These are phyloP conservation scores for Geotrupes spiniger DNA, from an alignment of 2,888 invertebrate genomes.

Conservation along the genomic window DNA sequence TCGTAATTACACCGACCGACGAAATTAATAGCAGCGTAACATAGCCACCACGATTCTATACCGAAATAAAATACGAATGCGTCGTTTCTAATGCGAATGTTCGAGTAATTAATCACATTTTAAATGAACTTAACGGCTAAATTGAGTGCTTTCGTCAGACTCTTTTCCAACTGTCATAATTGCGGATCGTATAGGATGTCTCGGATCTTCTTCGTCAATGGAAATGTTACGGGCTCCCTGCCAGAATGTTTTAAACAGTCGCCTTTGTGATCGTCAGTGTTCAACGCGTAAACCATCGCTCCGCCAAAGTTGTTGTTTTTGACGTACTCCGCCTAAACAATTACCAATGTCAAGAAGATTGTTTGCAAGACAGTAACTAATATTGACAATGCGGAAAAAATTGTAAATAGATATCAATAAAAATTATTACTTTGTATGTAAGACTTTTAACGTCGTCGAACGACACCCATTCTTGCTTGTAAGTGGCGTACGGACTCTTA, in stretches of 20 bases:
- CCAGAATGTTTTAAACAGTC: constrained; percentile 49
- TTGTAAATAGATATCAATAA: background rate
- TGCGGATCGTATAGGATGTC: constrained; percentile 34
- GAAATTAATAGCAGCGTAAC: background rate
- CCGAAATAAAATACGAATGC: background rate
- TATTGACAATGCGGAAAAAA: no score
- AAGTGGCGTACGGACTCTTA: constrained; percentile 74
- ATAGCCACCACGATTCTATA: background rate
- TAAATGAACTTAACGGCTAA: constrained; percentile 19
- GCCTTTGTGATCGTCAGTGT: constrained; percentile 72
- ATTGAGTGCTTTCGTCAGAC: constrained; percentile 33
- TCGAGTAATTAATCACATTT: background rate
- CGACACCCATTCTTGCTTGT: constrained; percentile 75
- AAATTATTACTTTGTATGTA: constrained; percentile 58
- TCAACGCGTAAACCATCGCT: constrained; percentile 80
- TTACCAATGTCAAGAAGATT: constrained; percentile 14
- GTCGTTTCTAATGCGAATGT: background rate
- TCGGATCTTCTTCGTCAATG: constrained; percentile 37
- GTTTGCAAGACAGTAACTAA: background rate
- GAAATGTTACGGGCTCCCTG: constrained; percentile 48
- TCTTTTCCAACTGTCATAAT: constrained; percentile 40
- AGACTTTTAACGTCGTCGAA: constrained; percentile 74
- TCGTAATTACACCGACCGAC: background rate
- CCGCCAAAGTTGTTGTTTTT: constrained; percentile 67
- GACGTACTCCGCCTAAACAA: constrained; percentile 54